phyloP scores from a whole-genome alignment of 2,888 invertebrate species.

The Noctua comes region DNA sequence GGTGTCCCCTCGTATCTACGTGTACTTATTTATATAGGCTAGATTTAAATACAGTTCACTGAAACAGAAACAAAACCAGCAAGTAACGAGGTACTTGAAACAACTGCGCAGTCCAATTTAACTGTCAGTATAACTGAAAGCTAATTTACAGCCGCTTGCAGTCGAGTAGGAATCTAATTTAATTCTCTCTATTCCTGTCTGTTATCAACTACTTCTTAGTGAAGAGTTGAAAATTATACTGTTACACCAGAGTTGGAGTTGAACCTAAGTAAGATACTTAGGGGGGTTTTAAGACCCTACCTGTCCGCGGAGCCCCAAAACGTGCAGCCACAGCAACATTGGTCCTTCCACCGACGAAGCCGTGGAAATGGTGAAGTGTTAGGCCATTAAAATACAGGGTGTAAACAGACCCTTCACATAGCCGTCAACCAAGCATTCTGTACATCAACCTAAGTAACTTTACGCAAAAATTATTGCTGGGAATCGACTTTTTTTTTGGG shows the following conservation, averaged over 20 bases:
- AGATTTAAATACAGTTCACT: neutral
- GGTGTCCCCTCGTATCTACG: neutral
- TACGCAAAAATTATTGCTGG: too few relatives aligned
- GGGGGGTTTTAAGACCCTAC: neutral
- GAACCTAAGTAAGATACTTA: neutral
- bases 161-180: constrained; percentile 56
- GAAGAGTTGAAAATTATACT: constrained; percentile 17
- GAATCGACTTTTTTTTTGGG: too few relatives aligned
- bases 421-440: too few relatives aligned
- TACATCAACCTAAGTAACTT: too few relatives aligned
- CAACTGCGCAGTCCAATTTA: constrained; percentile 48
- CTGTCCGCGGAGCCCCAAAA: neutral
- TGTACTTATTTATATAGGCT: neutral
- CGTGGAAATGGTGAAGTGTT: neutral
- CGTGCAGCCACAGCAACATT: neutral
- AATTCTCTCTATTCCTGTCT: constrained; percentile 31
- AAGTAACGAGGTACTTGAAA: constrained; percentile 10
- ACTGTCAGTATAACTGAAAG: constrained; percentile 40
- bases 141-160: constrained; percentile 52
- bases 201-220: constrained; percentile 12
- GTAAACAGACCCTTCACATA: too few relatives aligned
- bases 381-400: too few relatives aligned
- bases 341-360: neutral
- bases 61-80: neutral
- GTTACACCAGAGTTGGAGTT: neutral